phyloP scores from a whole-genome alignment of 2,113 vertebrate genomes.

The Willisornis vidua region DNA sequence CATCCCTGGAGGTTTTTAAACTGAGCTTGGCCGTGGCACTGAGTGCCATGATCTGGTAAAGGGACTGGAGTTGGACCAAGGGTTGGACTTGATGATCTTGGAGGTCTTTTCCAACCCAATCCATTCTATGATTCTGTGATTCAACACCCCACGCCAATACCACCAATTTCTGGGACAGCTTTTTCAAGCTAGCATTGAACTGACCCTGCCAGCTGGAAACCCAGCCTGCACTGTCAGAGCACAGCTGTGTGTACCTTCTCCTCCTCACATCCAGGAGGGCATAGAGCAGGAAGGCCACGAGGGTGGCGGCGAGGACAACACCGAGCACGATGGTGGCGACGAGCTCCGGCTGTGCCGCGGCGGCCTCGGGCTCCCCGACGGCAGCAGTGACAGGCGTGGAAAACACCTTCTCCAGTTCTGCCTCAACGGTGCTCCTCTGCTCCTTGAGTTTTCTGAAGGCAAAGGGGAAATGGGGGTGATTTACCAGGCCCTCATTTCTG shows the following conservation, averaged over 20 bases:
- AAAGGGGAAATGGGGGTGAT: not conserved
- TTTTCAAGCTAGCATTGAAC: not conserved
- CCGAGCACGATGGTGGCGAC: slow-evolving; percentile 24
- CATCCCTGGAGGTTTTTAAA: no score
- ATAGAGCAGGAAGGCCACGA: slow-evolving; percentile 42
- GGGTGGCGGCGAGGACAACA: slow-evolving; percentile 54
- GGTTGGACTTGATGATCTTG: no score
- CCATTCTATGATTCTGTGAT: no score
- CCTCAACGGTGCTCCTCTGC: slow-evolving; percentile 35
- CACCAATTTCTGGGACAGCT: not conserved
- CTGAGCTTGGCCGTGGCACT: no score
- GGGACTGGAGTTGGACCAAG: no score
- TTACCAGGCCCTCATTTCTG: not conserved
- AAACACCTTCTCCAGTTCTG: slow-evolving; percentile 63
- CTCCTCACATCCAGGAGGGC: not conserved
- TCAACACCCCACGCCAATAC: not conserved
- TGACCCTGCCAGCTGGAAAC: not conserved
- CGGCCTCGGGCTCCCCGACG: not conserved
- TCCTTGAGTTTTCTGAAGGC: slow-evolving; percentile 74
- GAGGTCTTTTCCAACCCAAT: no score
- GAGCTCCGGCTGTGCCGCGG: not conserved
- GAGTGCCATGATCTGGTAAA: no score
- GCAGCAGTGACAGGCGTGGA: not conserved
- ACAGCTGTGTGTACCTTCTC: slow-evolving; percentile 54
- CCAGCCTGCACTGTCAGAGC: not conserved